A percentile compares a stretch with the other conserved stretches of the same genome.
Evolutionary conservation across 2,113 vertebrate genomes (phyloP).

Genomic region (Dascyllus trimaculatus): DNA sequence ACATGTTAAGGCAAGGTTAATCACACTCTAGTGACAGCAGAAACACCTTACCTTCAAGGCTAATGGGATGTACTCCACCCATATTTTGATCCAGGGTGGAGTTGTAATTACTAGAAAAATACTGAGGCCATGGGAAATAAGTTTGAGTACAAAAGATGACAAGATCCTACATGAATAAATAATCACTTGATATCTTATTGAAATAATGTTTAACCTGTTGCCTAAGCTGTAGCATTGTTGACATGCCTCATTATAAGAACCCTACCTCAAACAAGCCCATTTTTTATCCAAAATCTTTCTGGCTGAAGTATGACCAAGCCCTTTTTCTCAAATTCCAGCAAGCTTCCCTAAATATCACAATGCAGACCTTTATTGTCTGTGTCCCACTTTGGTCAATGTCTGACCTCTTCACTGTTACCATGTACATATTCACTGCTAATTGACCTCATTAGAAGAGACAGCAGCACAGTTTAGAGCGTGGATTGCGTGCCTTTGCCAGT

Average conservation of each 20-base stretch:
- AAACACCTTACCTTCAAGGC: conserved; percentile 45
- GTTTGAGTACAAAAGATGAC: neutral
- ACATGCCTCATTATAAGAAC: neutral
- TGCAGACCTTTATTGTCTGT: conserved; percentile 43
- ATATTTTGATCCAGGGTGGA: conserved; percentile 31
- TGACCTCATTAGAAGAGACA: conserved; percentile 70
- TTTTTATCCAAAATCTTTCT: neutral
- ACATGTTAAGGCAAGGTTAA: conserved; percentile 30
- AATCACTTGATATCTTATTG: neutral
- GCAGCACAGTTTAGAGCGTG: neutral
- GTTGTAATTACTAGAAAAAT: conserved; percentile 27
- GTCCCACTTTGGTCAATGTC: conserved; percentile 68
- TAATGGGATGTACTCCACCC: conserved; percentile 18
- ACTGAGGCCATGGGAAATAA: conserved; percentile 15
- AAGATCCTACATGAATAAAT: neutral
- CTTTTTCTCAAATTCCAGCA: conserved; percentile 7
- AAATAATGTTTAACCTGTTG: conserved; percentile 3
- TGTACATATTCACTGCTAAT: conserved; percentile 63
- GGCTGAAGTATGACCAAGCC: neutral
- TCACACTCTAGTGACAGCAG: neutral
- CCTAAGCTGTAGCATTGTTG: neutral
- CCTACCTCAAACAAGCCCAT: conserved; percentile 11
- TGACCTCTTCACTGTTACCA: conserved; percentile 43
- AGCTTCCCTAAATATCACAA: conserved; percentile 19
- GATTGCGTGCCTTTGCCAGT: conserved; percentile 31